Conservation (phyloP, 2,113 vertebrate genomes). For the Cavia aperea region DNA sequence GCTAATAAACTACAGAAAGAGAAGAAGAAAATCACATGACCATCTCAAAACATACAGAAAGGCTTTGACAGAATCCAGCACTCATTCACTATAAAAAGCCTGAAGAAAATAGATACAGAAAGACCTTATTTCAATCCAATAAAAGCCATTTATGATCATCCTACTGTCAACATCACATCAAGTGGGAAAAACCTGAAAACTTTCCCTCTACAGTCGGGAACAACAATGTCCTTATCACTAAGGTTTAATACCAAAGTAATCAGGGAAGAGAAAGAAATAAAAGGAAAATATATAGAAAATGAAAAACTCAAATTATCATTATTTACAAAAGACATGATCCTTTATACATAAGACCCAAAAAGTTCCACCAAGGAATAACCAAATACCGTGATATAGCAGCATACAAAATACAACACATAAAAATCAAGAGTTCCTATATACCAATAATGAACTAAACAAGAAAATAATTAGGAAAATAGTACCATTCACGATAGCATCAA, state of each 20-base stretch:
- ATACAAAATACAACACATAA: not conserved
- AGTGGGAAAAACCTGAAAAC: not conserved
- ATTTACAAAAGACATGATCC: not conserved
- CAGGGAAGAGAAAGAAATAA: not conserved
- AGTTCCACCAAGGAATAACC: not conserved
- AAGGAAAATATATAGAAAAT: not conserved
- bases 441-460: not conserved
- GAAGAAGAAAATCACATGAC: not conserved
- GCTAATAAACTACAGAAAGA: not conserved
- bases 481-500: not conserved
- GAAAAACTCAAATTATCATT: not conserved
- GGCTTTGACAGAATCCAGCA: not conserved
- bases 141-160: not conserved
- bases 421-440: not conserved
- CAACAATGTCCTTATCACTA: not conserved
- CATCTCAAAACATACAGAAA: not conserved
- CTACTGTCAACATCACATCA: not conserved
- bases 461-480: not conserved
- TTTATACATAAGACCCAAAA: not conserved
- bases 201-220: not conserved
- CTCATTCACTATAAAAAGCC: not conserved
- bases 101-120: not conserved
- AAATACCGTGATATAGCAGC: not conserved
- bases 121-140: not conserved
- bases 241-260: not conserved